Evolutionary conservation across 53 echinoderm and acorn worm genomes (phyloP), one percentile per base, ranked within the genome.

Genomic region (Stichopus horrens): DNA sequence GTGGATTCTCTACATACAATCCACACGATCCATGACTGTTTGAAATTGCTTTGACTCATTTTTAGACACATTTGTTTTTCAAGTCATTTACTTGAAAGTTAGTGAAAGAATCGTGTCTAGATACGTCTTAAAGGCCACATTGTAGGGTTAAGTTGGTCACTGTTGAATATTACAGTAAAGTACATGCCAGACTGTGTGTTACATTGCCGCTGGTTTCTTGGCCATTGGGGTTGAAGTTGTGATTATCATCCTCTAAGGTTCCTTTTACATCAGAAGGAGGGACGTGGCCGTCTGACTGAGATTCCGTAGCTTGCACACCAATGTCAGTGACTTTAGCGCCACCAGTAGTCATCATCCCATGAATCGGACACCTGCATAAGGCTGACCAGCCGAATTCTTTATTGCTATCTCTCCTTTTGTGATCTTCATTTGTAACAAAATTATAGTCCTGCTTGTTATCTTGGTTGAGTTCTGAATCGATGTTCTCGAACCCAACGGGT

Each of bases 101-200:
- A 11, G 59, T 9, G 59, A 59, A 59, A 8, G 59, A 59, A 59
- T 9, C 0, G 59, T 59, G 11, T 9, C 11, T 59, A 9, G 59
- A 11, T 59, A 59, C 8, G 11, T 59, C 11, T 59, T 9, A 59
- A 59, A 59, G 59, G 59, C 59, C 59, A 59, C 59, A 8, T 8
- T 59, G 4, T 2, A 9, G 8, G 8, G 59, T 0, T 59, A 59
- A 59, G 11, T 59, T 11, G 11, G 11, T 59, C 59, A 59, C 8
- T 59, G 59, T 59, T 9, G 1, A 37, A 37, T 37, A 37, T 85
- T 59, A 85, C 19, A 85, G 52, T 14, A 85, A 16, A 13, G 14
- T 65, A 57, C 85, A 85, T 20, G 85, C 85, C 18, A 85, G 66
- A 13, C 85, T 85, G 67, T 85, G 66, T 0, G 85, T 85, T 18